phyloP scores from a whole-genome alignment of 2,113 vertebrate species.

The Salminus brasiliensis region DNA sequence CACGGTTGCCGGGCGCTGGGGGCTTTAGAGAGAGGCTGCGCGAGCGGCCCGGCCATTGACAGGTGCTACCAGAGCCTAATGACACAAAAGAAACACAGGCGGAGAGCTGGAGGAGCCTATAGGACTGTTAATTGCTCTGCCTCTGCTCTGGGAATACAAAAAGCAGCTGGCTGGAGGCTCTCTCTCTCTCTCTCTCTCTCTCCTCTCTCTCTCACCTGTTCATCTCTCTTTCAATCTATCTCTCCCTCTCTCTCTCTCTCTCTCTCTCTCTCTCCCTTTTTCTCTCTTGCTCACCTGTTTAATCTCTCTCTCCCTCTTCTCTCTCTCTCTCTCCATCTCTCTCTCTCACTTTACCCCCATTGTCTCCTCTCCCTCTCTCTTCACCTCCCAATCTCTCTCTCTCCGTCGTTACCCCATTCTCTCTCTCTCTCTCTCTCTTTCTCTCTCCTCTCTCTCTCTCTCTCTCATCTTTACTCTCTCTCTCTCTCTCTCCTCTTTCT shows the following conservation, averaged over 20 bases:
- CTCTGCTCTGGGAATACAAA: constrained; percentile 57
- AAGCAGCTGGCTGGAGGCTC: constrained; percentile 44
- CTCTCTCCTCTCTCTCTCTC: too few relatives aligned
- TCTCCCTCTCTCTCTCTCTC: not conserved
- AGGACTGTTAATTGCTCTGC: constrained; percentile 58
- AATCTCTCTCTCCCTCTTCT: not conserved
- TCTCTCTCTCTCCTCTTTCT: not conserved
- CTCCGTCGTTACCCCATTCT: too few relatives aligned
- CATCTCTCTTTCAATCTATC: not conserved
- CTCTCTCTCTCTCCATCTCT: not conserved
- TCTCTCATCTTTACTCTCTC: not conserved
- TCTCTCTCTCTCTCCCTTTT: not conserved
- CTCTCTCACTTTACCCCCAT: not conserved
- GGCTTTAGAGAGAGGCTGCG: constrained; percentile 42
- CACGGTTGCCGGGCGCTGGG: constrained; percentile 65
- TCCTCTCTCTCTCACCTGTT: not conserved
- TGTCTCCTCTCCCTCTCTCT: not conserved
- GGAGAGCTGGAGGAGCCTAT: constrained; percentile 49
- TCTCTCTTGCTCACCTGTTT: not conserved
- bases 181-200: not conserved
- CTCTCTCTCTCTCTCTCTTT: not conserved
- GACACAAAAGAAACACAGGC: constrained; percentile 53
- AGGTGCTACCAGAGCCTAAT: constrained; percentile 69
- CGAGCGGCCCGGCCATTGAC: constrained; percentile 62
- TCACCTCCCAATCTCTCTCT: not conserved